phyloP scores from a whole-genome alignment of 2,113 vertebrate genomes.

The Sinosuthora webbiana region DNA sequence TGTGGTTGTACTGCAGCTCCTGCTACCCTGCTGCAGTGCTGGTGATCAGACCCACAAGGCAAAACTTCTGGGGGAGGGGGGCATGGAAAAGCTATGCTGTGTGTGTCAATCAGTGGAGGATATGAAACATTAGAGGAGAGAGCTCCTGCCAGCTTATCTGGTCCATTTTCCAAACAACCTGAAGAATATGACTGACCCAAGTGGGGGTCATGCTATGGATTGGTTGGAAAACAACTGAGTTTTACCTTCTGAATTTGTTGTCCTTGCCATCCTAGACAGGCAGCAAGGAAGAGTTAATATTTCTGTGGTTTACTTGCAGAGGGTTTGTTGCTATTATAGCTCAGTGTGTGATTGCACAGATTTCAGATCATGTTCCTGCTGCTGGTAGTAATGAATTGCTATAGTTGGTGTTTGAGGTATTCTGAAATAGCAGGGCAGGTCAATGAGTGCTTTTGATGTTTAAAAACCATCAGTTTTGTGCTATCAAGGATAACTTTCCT shows the following conservation, averaged over 20 bases:
- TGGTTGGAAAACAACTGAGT: background rate
- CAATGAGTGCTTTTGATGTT: background rate
- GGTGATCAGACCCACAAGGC: background rate
- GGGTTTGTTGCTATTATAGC: background rate
- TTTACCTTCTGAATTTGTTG: background rate
- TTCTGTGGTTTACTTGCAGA: background rate
- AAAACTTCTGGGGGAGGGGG: background rate
- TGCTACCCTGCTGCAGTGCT: background rate
- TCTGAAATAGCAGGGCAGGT: background rate
- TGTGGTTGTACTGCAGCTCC: background rate
- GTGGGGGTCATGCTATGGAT: background rate
- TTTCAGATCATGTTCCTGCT: background rate
- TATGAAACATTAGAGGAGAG: background rate
- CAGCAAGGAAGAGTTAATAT: background rate
- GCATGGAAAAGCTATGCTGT: background rate
- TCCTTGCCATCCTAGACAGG: background rate
- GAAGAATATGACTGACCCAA: background rate
- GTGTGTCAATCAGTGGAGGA: background rate
- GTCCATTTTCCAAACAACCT: background rate
- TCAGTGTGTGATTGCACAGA: background rate
- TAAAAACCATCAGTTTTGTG: background rate
- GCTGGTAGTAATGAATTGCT: background rate
- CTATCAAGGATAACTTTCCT: background rate
- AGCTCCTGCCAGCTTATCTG: background rate
- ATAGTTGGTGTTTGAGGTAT: background rate